phyloP scores from a whole-genome alignment of 2,888 invertebrate genomes.

The Eustalomyia histrio region DNA sequence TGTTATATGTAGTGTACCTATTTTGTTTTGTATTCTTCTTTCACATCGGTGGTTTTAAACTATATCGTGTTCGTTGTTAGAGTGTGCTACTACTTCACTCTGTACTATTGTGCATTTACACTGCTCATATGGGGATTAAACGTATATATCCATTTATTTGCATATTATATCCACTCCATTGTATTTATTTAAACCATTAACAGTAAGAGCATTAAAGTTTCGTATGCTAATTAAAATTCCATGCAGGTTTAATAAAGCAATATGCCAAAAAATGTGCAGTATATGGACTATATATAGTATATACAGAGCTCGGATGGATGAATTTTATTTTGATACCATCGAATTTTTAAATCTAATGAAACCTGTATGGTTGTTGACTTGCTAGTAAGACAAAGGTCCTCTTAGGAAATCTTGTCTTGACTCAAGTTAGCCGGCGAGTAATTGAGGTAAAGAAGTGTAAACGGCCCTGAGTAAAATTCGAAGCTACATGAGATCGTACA shows the following conservation, averaged over 20 bases:
- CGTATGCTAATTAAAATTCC: constrained; percentile 52
- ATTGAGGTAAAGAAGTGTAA: too few species aligned
- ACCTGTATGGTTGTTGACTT: too few species aligned
- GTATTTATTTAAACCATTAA: constrained; percentile 33
- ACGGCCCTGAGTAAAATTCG: too few species aligned
- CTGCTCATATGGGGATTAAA: constrained; percentile 1
- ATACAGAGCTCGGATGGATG: background rate
- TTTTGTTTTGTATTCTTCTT: background rate
- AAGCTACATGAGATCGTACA: too few species aligned
- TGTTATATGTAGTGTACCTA: constrained; percentile 17
- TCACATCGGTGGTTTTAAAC: background rate
- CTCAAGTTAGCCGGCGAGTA: too few species aligned
- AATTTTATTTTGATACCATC: too few species aligned
- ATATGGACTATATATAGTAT: background rate
- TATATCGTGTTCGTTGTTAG: background rate
- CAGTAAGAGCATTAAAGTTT: constrained; percentile 20
- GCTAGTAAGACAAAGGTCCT: too few species aligned
- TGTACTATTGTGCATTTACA: background rate
- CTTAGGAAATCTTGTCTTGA: too few species aligned
- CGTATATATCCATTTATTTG: constrained; percentile 11
- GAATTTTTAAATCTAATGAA: too few species aligned
- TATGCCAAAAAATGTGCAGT: constrained; percentile 31
- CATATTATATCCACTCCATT: constrained; percentile 18
- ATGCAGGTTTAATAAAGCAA: constrained; percentile 30
- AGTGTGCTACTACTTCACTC: too few species aligned